Percentiles rank a stretch among this genome's conserved stretches.
These are phyloP conservation scores for Aptenodytes forsteri DNA, from an alignment of 2,113 vertebrate genomes.

Conservation along the genomic window DNA sequence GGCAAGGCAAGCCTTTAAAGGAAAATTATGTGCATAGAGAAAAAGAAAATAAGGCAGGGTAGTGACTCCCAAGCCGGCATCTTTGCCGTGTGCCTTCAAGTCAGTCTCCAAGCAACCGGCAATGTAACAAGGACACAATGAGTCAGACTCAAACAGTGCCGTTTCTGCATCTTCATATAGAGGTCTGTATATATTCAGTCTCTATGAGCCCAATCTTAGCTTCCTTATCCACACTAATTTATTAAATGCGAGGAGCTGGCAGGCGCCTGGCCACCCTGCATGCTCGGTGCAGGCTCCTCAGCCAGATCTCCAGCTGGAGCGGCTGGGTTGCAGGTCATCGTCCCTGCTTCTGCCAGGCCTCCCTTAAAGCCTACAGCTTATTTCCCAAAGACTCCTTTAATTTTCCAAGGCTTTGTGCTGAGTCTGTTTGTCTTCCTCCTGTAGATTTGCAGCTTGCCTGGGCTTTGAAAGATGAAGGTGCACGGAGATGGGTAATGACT, in stretches of 20 bases:
- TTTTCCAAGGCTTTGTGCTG: neutral
- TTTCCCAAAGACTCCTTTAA: neutral
- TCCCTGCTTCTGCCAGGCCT: neutral
- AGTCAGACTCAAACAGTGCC: neutral
- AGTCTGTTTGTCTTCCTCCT: neutral
- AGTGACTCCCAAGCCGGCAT: neutral
- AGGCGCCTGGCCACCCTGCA: neutral
- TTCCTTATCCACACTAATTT: neutral
- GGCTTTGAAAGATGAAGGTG: neutral
- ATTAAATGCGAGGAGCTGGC: neutral
- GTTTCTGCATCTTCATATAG: neutral
- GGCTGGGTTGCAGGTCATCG: neutral
- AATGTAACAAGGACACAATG: constrained; percentile 12
- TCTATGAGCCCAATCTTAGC: neutral
- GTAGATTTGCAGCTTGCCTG: neutral
- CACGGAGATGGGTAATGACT: neutral
- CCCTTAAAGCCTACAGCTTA: neutral
- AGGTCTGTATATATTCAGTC: neutral
- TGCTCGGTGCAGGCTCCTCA: neutral
- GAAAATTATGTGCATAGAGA: constrained; percentile 1
- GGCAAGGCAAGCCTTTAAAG: constrained; percentile 47
- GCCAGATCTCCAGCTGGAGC: neutral
- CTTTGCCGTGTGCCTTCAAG: neutral
- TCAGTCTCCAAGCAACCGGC: constrained; percentile 25
- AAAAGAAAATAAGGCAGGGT: constrained; percentile 43